Percentiles rank a stretch among this genome's conserved stretches.
phyloP scores from a whole-genome alignment of 2,888 invertebrate species.

The Ferrisia virgata region DNA sequence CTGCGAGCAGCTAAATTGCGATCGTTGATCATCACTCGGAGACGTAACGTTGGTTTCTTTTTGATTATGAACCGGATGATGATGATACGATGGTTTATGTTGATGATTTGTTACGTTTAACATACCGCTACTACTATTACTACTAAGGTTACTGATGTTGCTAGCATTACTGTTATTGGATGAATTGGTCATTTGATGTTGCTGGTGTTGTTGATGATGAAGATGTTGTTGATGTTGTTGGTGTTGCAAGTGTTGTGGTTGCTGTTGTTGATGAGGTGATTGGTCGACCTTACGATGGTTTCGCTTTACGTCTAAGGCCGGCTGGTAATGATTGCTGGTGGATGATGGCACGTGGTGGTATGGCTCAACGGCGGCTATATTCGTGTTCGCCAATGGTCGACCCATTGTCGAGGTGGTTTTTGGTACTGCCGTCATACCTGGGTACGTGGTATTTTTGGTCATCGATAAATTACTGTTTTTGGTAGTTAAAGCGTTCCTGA shows the following conservation, averaged over 20 bases:
- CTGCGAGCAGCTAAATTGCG: neutral
- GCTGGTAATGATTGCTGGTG: constrained; percentile 48
- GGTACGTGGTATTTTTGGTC: constrained; percentile 26
- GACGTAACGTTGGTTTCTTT: constrained; percentile 34
- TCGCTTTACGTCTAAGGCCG: constrained; percentile 43
- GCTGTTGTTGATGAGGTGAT: constrained; percentile 27
- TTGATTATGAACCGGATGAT: constrained; percentile 48
- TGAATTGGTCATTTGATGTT: too few species aligned
- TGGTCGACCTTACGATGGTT: constrained; percentile 38
- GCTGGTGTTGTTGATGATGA: constrained; percentile 7
- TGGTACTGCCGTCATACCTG: constrained; percentile 16
- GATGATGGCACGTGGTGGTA: constrained; percentile 74
- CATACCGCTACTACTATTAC: neutral
- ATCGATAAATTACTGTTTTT: constrained; percentile 1
- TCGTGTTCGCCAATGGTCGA: constrained; percentile 49
- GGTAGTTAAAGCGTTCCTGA: constrained; percentile 18
- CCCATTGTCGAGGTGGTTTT: constrained; percentile 49
- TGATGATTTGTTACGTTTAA: constrained; percentile 50
- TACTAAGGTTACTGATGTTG: neutral
- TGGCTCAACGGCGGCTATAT: constrained; percentile 83
- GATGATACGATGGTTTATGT: constrained; percentile 56
- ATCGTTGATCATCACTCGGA: neutral
- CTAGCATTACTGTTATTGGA: neutral
- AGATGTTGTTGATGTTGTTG: constrained; percentile 50
- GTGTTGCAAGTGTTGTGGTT: constrained; percentile 49